Evolutionary conservation across 1,140 invertebrate genomes (phyloP).

Genomic region (Delia radicum): DNA sequence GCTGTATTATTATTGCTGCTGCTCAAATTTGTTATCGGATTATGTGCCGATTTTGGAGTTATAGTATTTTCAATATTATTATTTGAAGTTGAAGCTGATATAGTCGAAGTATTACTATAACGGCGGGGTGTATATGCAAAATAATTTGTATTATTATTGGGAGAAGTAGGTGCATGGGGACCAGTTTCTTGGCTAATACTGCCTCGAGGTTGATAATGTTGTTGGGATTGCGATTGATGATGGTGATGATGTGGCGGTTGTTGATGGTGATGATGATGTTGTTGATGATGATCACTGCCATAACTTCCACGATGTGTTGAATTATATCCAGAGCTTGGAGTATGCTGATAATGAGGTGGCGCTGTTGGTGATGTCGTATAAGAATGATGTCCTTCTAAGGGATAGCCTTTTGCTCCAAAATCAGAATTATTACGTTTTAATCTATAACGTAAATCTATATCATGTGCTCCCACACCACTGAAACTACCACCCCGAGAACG

Average conservation of each 20-base stretch:
- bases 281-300: conserved; percentile 22
- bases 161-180: conserved; percentile 12
- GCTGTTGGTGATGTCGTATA: not conserved
- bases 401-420: conserved; percentile 41
- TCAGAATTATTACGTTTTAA: conserved; percentile 52
- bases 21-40: conserved; percentile 26
- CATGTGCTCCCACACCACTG: conserved; percentile 40
- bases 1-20: conserved; percentile 20
- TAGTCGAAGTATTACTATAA: conserved; percentile 51
- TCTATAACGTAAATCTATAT: conserved; percentile 44
- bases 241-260: not conserved
- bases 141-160: conserved; percentile 34
- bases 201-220: conserved; percentile 26
- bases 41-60: conserved; percentile 27
- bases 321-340: conserved; percentile 6
- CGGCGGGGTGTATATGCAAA: conserved; percentile 45
- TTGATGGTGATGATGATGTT: conserved; percentile 30
- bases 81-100: conserved; percentile 43
- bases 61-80: conserved; percentile 31
- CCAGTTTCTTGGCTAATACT: conserved; percentile 36
- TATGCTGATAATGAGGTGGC: not conserved
- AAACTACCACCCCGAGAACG: conserved; percentile 51
- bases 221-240: not conserved
- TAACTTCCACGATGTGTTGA: conserved; percentile 25
- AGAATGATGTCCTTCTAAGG: not conserved